These are phyloP conservation scores for Microtus pennsylvanicus DNA, from an alignment of 2,113 vertebrate species.

Conservation along the genomic window DNA sequence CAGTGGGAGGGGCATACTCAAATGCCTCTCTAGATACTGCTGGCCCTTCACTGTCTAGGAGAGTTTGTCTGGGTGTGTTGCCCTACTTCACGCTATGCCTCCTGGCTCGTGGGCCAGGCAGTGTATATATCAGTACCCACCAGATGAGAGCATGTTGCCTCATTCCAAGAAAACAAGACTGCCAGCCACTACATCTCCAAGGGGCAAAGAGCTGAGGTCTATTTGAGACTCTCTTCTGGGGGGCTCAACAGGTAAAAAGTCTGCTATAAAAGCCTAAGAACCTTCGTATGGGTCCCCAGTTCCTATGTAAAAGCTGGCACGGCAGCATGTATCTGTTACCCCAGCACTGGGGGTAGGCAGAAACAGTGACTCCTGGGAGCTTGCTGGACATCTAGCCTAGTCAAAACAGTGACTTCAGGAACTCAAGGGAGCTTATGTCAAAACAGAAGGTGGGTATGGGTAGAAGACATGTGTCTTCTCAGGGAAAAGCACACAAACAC, in stretches of 20 bases:
- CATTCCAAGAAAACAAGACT: background rate
- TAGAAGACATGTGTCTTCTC: background rate
- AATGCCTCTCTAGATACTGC: background rate
- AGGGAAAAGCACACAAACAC: background rate
- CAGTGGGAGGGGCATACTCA: background rate
- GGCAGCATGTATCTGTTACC: too few relatives aligned
- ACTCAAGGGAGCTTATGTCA: background rate
- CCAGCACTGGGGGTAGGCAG: background rate
- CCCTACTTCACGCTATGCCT: too few relatives aligned
- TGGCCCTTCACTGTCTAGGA: background rate
- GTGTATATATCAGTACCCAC: rapidly evolving
- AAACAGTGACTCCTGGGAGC: background rate
- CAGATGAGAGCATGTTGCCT: rapidly evolving
- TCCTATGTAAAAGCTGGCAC: background rate
- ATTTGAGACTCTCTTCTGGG: background rate
- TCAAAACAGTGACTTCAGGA: background rate
- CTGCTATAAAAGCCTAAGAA: background rate
- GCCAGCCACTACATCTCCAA: background rate
- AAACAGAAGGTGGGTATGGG: background rate
- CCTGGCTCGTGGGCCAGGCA: background rate
- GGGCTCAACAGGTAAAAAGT: background rate
- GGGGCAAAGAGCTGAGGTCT: background rate
- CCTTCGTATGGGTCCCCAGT: background rate
- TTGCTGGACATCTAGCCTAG: background rate
- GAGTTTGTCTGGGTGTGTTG: rapidly evolving